phyloP scores from a whole-genome alignment of 1,140 invertebrate genomes.

The Macrocentrus cingulum region DNA sequence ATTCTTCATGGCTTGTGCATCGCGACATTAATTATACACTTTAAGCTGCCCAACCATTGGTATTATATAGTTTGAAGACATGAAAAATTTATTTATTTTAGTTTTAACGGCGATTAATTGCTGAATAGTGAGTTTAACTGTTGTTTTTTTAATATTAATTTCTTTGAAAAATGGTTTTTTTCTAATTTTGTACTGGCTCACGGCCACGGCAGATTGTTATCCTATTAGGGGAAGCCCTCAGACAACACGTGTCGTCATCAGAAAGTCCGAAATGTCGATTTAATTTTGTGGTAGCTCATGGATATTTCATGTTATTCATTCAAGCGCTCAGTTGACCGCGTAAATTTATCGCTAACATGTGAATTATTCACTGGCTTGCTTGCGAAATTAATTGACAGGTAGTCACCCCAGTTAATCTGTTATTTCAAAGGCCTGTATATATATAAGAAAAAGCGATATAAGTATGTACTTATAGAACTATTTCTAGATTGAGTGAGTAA shows the following conservation, averaged over 20 bases:
- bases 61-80: background rate
- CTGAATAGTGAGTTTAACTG: no score
- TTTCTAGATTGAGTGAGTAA: no score
- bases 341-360: no score
- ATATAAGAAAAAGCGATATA: no score
- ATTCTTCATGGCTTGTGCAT: constrained; percentile 17
- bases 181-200: constrained; percentile 2
- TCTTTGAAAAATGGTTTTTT: background rate
- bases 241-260: background rate
- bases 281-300: no score
- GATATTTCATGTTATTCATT: no score
- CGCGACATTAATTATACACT: constrained; percentile 21
- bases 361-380: background rate
- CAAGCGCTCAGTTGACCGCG: no score
- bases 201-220: constrained; percentile 18
- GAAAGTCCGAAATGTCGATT: no score
- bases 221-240: constrained; percentile 29
- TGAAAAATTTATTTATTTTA: background rate
- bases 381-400: constrained; percentile 9
- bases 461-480: no score
- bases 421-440: no score
- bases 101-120: no score
- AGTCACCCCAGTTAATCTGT: background rate
- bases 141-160: no score
- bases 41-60: background rate